Base-by-base conservation (phyloP, 2,797 vertebrate genomes). In the Pangasius macronema region DNA sequence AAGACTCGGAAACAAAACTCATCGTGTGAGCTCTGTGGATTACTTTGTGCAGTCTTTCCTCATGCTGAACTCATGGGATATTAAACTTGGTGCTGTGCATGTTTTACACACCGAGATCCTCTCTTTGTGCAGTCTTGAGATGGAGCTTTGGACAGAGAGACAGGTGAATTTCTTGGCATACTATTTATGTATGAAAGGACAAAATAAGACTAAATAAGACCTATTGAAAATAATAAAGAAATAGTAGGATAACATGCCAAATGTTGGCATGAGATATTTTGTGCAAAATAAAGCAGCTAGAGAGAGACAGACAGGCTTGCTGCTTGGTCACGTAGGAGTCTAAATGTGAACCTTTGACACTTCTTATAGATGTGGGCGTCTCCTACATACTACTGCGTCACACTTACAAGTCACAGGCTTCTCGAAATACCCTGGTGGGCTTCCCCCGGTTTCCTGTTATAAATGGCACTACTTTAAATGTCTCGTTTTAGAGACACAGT, bases 1-100 rank as follows among this genome's bases (percentile, higher is more conserved):
- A 94, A n/a, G 91, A 92, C 51, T 93, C 94, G 0, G 80, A 91
- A 16, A 72, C 85, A 1, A 93, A 89, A 68, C 93, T 95, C 57
- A 88, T 95, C 39, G 85, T 84, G 46, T 96, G 89, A 95, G 36
- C 3, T 80, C 9, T 70, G 5, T 22, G 70, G 72, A 87, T 53
- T 42, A 42, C 55, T 27, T 49, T 53, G 16, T 10, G 14, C 22
- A 18, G 63, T 42, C 11, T 59, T 57, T 24, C 3, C 22, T 68
- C 20, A 16, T n/a, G 57, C 10, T 67, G 3, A 46, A 67, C 13
- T 16, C 33, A 22, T 73, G 27, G 49, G 24, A 53, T 57, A 80
- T 80, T 57, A 30, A 36, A 80, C 8, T 4, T 67, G 61, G 20
- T 10, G 46, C 59, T 73, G 42, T 7, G 20, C 18, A 46, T 22